phyloP scores from a whole-genome alignment of 2,888 invertebrate genomes.

The Aphelenchoides bicaudatus region DNA sequence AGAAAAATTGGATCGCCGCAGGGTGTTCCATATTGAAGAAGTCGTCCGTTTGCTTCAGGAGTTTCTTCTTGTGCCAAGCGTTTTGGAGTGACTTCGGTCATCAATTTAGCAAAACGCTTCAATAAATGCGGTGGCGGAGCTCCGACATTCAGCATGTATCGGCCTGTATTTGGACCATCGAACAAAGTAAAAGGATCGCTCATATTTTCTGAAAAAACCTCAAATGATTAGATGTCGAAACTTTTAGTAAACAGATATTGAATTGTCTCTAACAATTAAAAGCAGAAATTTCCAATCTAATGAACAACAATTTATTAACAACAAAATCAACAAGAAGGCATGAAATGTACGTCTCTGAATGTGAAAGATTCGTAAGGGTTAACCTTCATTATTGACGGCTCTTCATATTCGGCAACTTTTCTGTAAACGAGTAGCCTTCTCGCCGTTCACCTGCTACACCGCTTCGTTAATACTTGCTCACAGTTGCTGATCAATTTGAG shows the following conservation, averaged over 20 bases:
- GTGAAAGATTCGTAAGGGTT: slow-evolving; percentile 31
- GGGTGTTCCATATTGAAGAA: slow-evolving; percentile 33
- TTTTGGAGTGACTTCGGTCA: slow-evolving; percentile 24
- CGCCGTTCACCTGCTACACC: slow-evolving; percentile 36
- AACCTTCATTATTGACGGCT: slow-evolving; percentile 25
- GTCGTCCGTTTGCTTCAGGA: slow-evolving; percentile 10
- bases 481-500: slow-evolving; percentile 76
- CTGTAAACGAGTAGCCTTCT: slow-evolving; percentile 44
- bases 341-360: slow-evolving; percentile 38
- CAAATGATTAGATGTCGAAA: neutral
- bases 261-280: slow-evolving; percentile 3
- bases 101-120: slow-evolving; percentile 26
- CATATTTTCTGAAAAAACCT: neutral
- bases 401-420: slow-evolving; percentile 34
- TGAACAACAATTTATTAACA: slow-evolving; percentile 16
- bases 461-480: slow-evolving; percentile 75
- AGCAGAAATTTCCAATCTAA: slow-evolving; percentile 10
- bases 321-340: slow-evolving; percentile 17
- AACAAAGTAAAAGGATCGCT: slow-evolving; percentile 27
- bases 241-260: neutral
- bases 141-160: slow-evolving; percentile 31
- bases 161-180: slow-evolving; percentile 20
- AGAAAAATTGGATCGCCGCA: slow-evolving; percentile 28
- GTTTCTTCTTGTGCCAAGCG: slow-evolving; percentile 24
- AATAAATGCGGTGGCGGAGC: slow-evolving; percentile 27